phyloP scores from a whole-genome alignment of 2,797 vertebrate species.

The Pyrocephalus nanus region DNA sequence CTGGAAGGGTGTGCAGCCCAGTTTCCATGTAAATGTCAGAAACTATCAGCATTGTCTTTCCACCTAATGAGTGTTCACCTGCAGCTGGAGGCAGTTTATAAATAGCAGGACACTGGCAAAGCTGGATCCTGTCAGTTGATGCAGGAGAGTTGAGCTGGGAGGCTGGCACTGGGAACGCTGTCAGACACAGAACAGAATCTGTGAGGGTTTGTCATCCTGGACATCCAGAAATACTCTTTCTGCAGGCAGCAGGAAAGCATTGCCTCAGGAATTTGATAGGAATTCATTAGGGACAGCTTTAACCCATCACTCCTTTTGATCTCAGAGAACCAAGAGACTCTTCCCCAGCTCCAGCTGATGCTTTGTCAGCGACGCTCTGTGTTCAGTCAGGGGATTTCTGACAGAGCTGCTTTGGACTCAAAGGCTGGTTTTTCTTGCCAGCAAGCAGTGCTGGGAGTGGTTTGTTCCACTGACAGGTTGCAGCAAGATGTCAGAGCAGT shows the following conservation, averaged over 20 bases:
- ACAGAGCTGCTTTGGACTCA: neutral
- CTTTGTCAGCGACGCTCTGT: neutral
- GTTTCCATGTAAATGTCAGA: conserved; percentile 1
- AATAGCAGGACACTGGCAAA: neutral
- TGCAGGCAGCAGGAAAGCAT: neutral
- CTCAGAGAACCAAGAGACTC: neutral
- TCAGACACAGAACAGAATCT: neutral
- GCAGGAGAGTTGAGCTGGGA: neutral
- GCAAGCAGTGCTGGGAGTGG: neutral
- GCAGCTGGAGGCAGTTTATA: conserved; percentile 1
- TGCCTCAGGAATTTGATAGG: conserved; percentile 10
- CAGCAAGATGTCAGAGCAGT: neutral
- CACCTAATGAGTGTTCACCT: conserved; percentile 22
- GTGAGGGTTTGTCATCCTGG: neutral
- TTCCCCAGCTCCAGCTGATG: neutral
- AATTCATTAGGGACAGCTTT: conserved; percentile 13
- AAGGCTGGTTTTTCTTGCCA: neutral
- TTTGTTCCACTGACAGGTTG: neutral
- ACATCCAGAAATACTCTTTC: neutral
- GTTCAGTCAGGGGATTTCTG: neutral
- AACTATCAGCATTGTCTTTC: neutral
- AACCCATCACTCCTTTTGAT: neutral
- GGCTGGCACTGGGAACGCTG: neutral
- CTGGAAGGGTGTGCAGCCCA: neutral
- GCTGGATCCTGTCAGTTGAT: neutral